Evolutionary conservation across 2,113 vertebrate species (phyloP).

Genomic region (Macquaria ambigua): DNA sequence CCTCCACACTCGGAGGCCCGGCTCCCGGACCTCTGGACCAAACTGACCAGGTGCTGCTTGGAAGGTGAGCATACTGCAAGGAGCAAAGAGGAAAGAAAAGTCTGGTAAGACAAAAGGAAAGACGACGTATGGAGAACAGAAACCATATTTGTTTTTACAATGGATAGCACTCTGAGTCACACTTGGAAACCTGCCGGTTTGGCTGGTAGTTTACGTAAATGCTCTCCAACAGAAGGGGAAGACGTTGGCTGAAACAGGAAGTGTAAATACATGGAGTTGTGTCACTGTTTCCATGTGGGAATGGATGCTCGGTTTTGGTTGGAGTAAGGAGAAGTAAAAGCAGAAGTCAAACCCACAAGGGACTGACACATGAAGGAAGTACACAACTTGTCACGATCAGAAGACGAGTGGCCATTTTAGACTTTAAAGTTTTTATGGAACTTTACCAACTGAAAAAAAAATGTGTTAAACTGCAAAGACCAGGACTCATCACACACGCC

Average conservation of each 20-base stretch:
- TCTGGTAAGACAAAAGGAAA: not conserved
- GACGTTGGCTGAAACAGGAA: slow-evolving; percentile 34
- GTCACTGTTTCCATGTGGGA: not conserved
- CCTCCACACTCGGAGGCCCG: slow-evolving; percentile 86
- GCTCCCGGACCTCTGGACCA: slow-evolving; percentile 71
- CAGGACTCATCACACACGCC: not conserved
- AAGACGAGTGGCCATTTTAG: not conserved
- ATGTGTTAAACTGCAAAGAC: not conserved
- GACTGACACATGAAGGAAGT: not conserved
- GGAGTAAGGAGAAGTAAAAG: slow-evolving; percentile 40
- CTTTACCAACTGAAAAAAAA: not conserved
- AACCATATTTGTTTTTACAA: not conserved
- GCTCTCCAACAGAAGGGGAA: not conserved
- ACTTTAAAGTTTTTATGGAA: not conserved
- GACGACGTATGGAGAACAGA: too few relatives aligned
- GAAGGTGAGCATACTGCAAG: slow-evolving; percentile 81
- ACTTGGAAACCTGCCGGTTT: not conserved
- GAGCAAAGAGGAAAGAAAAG: not conserved
- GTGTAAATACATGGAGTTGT: not conserved
- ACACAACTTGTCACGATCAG: not conserved
- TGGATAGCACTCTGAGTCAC: not conserved
- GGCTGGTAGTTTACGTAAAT: not conserved
- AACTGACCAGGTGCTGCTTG: slow-evolving; percentile 82
- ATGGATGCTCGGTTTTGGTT: rapidly evolving
- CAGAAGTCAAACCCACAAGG: slow-evolving; percentile 1